These are phyloP conservation scores for Axis porcinus DNA, from an alignment of 2,113 vertebrate genomes.

Conservation along the genomic window DNA sequence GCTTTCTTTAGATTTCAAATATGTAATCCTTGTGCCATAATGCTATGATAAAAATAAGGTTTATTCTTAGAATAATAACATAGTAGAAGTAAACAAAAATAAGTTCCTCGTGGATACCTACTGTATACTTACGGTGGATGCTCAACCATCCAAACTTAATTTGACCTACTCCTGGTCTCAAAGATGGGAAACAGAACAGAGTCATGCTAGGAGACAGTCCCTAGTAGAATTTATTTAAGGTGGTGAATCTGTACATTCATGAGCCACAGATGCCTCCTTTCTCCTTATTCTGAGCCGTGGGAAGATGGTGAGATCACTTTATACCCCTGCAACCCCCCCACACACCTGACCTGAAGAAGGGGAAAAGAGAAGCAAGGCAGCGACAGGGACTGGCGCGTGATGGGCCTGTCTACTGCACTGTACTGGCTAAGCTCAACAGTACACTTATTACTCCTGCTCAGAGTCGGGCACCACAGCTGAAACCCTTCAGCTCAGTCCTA, in stretches of 20 bases:
- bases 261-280: neutral
- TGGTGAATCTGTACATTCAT: neutral
- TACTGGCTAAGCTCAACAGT: neutral
- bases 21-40: neutral
- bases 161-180: neutral
- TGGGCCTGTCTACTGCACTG: neutral
- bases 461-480: neutral
- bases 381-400: neutral
- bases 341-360: neutral
- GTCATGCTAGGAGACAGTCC: neutral
- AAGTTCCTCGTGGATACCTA: neutral
- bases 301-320: neutral
- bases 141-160: neutral
- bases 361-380: neutral
- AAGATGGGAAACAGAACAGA: neutral
- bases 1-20: neutral
- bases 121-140: neutral
- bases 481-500: neutral
- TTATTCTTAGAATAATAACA: slow-evolving; percentile 30
- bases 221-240: neutral
- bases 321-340: neutral
- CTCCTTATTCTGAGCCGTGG: neutral
- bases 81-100: neutral
- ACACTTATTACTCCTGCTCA: neutral
- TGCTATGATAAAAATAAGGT: neutral